Conservation (phyloP, 2,797 vertebrate genomes). For the Clarias laeviceps region DNA sequence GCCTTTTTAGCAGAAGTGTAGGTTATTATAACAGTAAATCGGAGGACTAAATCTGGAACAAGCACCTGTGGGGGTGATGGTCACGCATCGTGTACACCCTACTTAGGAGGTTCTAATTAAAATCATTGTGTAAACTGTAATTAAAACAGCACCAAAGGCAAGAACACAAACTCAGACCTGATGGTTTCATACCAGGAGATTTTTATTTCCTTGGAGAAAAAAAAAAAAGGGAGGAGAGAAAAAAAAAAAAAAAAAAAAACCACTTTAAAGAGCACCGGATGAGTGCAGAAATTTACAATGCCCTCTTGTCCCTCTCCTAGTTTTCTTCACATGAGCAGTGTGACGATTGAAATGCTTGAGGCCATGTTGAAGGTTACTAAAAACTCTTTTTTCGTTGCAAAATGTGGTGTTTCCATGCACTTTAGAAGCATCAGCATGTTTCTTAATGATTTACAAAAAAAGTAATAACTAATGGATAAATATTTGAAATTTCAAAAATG, state of each 20-base stretch:
- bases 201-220: conserved; percentile 75
- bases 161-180: conserved; percentile 30
- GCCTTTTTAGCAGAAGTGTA: neutral
- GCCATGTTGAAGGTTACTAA: neutral
- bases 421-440: neutral
- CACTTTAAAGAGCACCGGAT: conserved; percentile 65
- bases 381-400: neutral
- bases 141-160: neutral
- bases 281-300: conserved; percentile 54
- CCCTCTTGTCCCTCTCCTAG: conserved; percentile 37
- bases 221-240: conserved; percentile 44
- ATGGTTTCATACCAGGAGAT: conserved; percentile 65
- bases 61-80: neutral
- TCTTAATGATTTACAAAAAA: conserved; percentile 4
- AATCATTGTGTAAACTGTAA: neutral
- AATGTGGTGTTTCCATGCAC: neutral
- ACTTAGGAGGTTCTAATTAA: neutral
- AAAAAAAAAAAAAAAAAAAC: too few species aligned
- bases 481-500: neutral
- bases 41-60: neutral
- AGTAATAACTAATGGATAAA: neutral
- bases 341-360: neutral
- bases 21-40: neutral
- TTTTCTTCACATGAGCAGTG: conserved; percentile 16
- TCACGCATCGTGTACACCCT: neutral